Percentiles rank a stretch among this genome's conserved stretches.
Evolutionary conservation across 2,113 vertebrate genomes (phyloP).

Genomic region (Tricholaema leucomelas): DNA sequence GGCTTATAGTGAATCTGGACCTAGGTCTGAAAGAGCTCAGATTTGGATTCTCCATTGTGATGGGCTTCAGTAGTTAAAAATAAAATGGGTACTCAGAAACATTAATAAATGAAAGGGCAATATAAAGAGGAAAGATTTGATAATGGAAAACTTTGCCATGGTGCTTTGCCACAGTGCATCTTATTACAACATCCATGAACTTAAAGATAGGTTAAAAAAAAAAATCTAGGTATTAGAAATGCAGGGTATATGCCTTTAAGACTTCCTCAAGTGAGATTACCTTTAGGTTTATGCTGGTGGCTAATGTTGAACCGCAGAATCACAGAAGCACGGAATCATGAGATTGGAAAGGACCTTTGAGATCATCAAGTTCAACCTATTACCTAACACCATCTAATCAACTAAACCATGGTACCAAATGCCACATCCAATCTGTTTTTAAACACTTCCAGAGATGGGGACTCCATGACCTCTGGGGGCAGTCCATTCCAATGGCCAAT

Average conservation of each 20-base stretch:
- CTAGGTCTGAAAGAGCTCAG: neutral
- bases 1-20: neutral
- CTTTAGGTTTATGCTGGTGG: neutral
- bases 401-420: no score
- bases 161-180: neutral
- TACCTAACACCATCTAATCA: no score
- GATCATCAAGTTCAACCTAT: no score
- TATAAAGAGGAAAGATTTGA: neutral
- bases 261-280: neutral
- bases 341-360: no score
- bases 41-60: neutral
- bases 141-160: no score
- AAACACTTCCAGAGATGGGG: no score
- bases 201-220: neutral
- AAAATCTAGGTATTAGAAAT: neutral
- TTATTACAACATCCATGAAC: neutral
- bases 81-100: neutral
- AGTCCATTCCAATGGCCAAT: no score
- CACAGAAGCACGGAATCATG: no score
- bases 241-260: neutral
- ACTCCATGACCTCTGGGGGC: no score
- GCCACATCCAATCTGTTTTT: no score
- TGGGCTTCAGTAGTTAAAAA: no score
- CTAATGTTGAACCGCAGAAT: neutral
- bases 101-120: neutral